phyloP scores from a whole-genome alignment of 2,113 vertebrate species.

The Lipophrys pholis region DNA sequence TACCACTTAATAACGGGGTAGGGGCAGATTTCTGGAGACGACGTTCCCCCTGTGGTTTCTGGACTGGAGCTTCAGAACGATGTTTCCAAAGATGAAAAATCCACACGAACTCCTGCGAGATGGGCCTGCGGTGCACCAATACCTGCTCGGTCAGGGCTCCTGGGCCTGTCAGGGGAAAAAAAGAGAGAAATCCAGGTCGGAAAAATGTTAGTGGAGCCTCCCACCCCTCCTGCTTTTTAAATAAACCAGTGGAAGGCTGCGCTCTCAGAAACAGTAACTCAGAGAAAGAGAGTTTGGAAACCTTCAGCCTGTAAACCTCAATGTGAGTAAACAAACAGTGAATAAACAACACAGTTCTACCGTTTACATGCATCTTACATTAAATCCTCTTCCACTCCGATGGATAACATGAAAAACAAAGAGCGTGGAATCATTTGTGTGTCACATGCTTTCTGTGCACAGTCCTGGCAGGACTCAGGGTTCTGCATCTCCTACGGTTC shows the following conservation, averaged over 20 bases:
- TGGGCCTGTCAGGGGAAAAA: too few relatives aligned
- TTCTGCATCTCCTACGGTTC: too few relatives aligned
- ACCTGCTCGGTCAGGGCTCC: constrained; percentile 76
- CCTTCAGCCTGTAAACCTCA: background rate
- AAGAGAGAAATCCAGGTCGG: constrained; percentile 63
- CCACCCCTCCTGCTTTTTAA: constrained; percentile 39
- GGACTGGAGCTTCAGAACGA: constrained; percentile 59
- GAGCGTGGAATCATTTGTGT: background rate
- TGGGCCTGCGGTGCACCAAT: constrained; percentile 65
- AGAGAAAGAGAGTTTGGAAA: constrained; percentile 47
- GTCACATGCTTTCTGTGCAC: background rate
- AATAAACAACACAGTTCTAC: background rate
- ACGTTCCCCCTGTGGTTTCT: constrained; percentile 65
- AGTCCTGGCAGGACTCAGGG: constrained; percentile 39
- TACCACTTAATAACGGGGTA: constrained; percentile 72
- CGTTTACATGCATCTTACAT: background rate
- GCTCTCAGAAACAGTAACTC: constrained; percentile 13
- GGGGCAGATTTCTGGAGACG: constrained; percentile 66
- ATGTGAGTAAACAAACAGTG: too few relatives aligned
- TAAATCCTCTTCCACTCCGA: background rate
- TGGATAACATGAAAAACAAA: background rate
- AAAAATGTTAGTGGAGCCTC: constrained; percentile 55
- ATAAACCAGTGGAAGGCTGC: background rate
- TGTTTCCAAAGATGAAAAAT: constrained; percentile 75
- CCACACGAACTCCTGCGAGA: constrained; percentile 71